Conservation (phyloP, 2,888 invertebrate genomes). For the Athrips mouffetella region DNA sequence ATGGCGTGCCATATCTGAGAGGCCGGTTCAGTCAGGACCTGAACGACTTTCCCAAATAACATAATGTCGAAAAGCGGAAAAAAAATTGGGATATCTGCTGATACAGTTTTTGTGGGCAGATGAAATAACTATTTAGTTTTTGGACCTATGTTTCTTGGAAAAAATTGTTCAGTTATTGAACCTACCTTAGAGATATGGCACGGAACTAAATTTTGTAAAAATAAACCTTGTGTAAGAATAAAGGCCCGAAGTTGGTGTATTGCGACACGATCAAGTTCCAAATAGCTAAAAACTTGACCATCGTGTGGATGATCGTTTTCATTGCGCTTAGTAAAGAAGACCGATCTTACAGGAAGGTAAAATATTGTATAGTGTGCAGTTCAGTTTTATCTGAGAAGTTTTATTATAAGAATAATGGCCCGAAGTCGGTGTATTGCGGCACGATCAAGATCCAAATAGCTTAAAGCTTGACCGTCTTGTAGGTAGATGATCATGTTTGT, state of each 20-base stretch:
- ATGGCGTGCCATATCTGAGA: too few species aligned
- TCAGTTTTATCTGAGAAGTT: constrained; percentile 91
- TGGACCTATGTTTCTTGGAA: too few species aligned
- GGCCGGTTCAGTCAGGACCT: too few species aligned
- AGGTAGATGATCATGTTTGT: constrained; percentile 95
- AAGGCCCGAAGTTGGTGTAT: constrained; percentile 56
- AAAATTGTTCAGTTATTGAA: too few species aligned
- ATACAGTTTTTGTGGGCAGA: too few species aligned
- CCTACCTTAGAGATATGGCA: too few species aligned
- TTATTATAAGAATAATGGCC: constrained; percentile 77
- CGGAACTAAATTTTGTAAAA: too few species aligned
- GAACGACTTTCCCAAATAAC: too few species aligned
- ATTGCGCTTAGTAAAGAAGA: constrained; percentile 92
- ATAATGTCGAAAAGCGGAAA: too few species aligned
- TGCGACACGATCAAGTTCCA: constrained; percentile 87
- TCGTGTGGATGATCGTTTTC: constrained; percentile 94
- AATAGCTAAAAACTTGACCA: constrained; percentile 92
- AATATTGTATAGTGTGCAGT: not conserved
- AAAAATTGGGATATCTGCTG: too few species aligned
- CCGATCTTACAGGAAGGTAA: constrained; percentile 90
- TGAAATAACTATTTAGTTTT: too few species aligned
- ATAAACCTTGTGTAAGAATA: too few species aligned
- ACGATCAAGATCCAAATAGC: constrained; percentile 91
- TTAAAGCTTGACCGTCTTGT: constrained; percentile 91
- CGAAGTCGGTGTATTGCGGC: constrained; percentile 68